Evolutionary conservation across 2,797 vertebrate genomes (phyloP).

Genomic region (Lateolabrax maculatus): DNA sequence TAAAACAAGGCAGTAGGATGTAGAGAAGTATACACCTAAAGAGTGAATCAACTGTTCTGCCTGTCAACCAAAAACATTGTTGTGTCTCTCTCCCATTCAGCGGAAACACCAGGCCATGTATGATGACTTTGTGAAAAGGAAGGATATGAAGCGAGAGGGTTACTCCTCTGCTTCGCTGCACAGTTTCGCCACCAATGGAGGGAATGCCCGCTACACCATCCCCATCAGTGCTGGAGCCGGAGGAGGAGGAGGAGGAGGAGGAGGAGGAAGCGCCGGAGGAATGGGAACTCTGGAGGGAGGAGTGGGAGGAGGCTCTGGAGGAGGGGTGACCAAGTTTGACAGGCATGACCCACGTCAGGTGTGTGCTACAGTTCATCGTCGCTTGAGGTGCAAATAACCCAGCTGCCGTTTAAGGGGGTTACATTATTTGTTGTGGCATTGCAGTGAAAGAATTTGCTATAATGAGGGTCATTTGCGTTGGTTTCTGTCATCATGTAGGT

Average conservation of each 20-base stretch:
- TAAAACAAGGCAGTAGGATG: not conserved
- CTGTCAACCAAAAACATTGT: constrained; percentile 25
- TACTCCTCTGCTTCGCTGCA: constrained; percentile 82
- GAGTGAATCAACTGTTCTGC: not conserved
- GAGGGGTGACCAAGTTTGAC: constrained; percentile 84
- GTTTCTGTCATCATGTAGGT: constrained; percentile 63
- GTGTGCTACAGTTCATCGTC: constrained; percentile 14
- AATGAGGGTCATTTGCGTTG: accelerated
- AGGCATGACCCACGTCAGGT: constrained; percentile 87
- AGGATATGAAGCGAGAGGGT: constrained; percentile 89
- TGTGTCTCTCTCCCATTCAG: constrained; percentile 67
- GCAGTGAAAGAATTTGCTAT: not conserved
- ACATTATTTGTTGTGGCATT: not conserved
- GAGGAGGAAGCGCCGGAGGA: constrained; percentile 64
- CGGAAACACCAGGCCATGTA: constrained; percentile 89
- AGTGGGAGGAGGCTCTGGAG: constrained; percentile 72
- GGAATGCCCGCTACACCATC: constrained; percentile 70
- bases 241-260: constrained; percentile 56
- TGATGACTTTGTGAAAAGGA: constrained; percentile 90
- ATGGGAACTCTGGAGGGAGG: constrained; percentile 69
- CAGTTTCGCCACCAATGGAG: constrained; percentile 76
- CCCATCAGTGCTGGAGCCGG: constrained; percentile 65
- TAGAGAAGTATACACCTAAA: constrained; percentile 2
- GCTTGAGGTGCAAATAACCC: not conserved
- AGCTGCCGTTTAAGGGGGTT: not conserved